Evolutionary conservation across 2,888 invertebrate species (phyloP).

Genomic region (Acrobasis consociella): DNA sequence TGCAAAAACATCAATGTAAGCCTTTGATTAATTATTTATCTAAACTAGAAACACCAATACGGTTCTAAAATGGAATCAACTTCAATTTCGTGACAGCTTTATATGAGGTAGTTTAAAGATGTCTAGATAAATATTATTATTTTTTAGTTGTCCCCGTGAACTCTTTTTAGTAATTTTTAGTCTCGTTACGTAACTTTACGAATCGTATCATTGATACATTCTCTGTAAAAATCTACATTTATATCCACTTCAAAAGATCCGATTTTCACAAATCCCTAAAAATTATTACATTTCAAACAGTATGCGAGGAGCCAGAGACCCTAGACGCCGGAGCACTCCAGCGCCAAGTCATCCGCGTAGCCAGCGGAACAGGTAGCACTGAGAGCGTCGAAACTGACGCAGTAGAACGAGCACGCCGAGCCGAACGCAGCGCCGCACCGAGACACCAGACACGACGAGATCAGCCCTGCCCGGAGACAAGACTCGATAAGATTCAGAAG

Average conservation of each 20-base stretch:
- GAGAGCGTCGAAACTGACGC: conserved; percentile 35
- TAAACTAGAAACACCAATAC: no score
- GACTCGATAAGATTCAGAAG: conserved; percentile 78
- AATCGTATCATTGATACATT: no score
- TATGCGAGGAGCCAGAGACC: conserved; percentile 63
- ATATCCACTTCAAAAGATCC: no score
- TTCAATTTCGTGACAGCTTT: no score
- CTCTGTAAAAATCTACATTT: no score
- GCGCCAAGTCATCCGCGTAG: conserved; percentile 43
- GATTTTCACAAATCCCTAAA: no score
- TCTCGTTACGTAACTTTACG: no score
- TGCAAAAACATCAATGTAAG: conserved; percentile 68
- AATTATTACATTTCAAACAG: conserved; percentile 38
- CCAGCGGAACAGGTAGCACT: conserved; percentile 40
- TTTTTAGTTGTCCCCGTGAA: no score
- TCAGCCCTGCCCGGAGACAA: conserved; percentile 62
- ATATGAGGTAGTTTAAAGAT: no score
- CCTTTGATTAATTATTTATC: neutral
- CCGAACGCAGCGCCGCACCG: conserved; percentile 65
- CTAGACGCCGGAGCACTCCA: conserved; percentile 56
- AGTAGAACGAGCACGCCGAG: conserved; percentile 60
- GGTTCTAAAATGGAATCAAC: no score
- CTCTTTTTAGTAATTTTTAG: no score
- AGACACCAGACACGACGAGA: conserved; percentile 52
- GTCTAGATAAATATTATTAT: no score